These are phyloP conservation scores for Drosophila arawakana DNA, from an alignment of 1,140 invertebrate genomes.

Conservation along the genomic window DNA sequence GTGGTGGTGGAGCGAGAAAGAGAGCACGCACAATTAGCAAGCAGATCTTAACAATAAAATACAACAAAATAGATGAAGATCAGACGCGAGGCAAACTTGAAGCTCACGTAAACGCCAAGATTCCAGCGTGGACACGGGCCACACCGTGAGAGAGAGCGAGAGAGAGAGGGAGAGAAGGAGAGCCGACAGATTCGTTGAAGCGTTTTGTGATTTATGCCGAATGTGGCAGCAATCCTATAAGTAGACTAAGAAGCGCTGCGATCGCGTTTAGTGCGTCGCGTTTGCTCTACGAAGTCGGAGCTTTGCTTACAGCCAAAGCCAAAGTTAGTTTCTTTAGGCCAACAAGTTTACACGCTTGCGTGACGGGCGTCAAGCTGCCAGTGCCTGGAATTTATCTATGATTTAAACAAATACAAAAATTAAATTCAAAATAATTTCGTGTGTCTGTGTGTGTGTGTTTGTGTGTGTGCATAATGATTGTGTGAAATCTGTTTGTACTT, in stretches of 20 bases:
- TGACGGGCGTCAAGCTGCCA: conserved; percentile 33
- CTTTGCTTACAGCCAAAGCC: background rate
- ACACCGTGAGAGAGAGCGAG: conserved; percentile 3
- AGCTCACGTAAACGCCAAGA: conserved; percentile 21
- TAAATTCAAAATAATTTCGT: conserved; percentile 3
- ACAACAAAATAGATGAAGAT: conserved; percentile 42
- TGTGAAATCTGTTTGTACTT: conserved; percentile 10
- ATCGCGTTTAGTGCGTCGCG: conserved; percentile 79
- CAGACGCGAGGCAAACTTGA: background rate
- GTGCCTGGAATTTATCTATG: conserved; percentile 16
- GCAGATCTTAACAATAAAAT: conserved; percentile 64
- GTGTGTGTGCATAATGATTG: conserved; percentile 9
- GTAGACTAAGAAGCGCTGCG: conserved; percentile 77
- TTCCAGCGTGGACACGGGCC: background rate
- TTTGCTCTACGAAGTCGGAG: conserved; percentile 55
- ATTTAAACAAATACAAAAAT: conserved; percentile 5
- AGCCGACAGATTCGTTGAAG: background rate
- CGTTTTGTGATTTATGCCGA: conserved; percentile 21
- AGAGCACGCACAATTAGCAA: conserved; percentile 54
- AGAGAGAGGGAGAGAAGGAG: background rate
- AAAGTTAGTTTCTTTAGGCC: conserved; percentile 27
- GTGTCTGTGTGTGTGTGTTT: conserved; percentile 15
- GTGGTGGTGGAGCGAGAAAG: background rate
- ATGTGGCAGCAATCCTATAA: conserved; percentile 51
- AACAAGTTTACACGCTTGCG: conserved; percentile 54